Base-by-base conservation (phyloP, 2,797 vertebrate genomes). In the Chloroceryle amazona region DNA sequence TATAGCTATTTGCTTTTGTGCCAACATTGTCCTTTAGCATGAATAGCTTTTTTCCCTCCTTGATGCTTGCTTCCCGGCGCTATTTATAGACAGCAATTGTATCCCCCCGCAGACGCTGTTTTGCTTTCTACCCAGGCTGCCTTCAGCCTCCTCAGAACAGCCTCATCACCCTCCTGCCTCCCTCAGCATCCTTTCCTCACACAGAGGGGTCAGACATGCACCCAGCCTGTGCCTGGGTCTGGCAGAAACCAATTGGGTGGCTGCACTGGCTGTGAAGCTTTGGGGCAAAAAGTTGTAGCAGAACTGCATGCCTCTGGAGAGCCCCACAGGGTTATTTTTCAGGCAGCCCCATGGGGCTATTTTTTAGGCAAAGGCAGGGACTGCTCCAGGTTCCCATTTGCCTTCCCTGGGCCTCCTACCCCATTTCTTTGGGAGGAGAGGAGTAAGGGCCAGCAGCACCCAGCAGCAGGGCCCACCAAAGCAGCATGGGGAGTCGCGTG, bases 11-110 rank as follows among this genome's bases (percentile, higher is more conserved):
- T 93, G 95, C 89, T 84, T 80, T 87, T 60, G 47, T 82, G 89
- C 96, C 95, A 96, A 7, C 78, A 92, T 92, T 95, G 93, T 96
- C 86, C 89, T 82, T 86, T 63, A 91, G 95, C 63, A 52, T 66
- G 63, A 93, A 76, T 70, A 84, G 74, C 52, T 81, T 55, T 81
- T 81, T 31, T 31, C 83, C 93, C 81, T 94, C 73, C 93, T 81
- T 70, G 42, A 49, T 33, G 52, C 76, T 94, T 89, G 76, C 80
- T 90, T 92, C 86, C 73, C 62, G 0, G 58, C 0, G 1, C 90
- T 97, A 95, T 97, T 96, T 93, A 95, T 96, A 96, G 95, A 54
- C 80, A 90, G 90, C 42, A 49, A 51, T 72, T 70, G 42, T 68
- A 68, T 94, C 82, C 54, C 90, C 87, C 62, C 6, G 0, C 74